Evolutionary conservation across 2,888 invertebrate species (phyloP), one percentile per base, ranked within the genome.

Genomic region (Brachypterus glaber): DNA sequence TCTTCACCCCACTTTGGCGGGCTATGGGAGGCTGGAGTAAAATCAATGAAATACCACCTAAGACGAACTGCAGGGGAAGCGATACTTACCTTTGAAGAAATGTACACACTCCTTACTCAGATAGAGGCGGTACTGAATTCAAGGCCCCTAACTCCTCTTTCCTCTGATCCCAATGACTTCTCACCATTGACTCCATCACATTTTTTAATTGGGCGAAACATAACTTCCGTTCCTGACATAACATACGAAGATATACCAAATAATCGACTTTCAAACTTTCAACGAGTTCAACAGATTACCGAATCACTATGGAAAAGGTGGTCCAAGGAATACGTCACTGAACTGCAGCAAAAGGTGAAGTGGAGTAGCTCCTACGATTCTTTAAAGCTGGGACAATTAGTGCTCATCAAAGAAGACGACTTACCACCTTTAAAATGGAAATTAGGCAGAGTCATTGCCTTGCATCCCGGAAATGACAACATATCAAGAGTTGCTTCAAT

Each of bases 11-110:
- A 57, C 34, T 54, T 57, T 33, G 60, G 60, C 4, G 60, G 60
- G 9, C 27, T 60, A 11, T 60, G 58, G 59, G 63, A 63, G 38
- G 51, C 57, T 2, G 55, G 50, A 4, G 50, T 62, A 5, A 58
- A 54, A 30, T 50, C 51, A 1, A 39, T 50, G 3, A 62, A 64
- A 45, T 41, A 34, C 39, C 59, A 58, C 44, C 34, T 61, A 14
- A 43, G 42, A 15, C 44, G 54, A 16, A 41, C 56, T 2, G 27
- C 54, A 5, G 53, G 54, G 1, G 45, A 46, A 21, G 16, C 38
- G 3, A 35, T 36, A 2, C 33, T 59, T 3, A 59, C 50, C 2
- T 55, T 42, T 35, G 58, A 61, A 39, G 53, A 60, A 30, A 44
- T 58, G 30, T 17, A 37, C 12, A 62, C 58, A 1, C 17, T 59